A percentile compares a stretch with the other conserved stretches of the same genome.
phyloP scores from a whole-genome alignment of 2,888 invertebrate species.

The Trissolcus brochymenae region DNA sequence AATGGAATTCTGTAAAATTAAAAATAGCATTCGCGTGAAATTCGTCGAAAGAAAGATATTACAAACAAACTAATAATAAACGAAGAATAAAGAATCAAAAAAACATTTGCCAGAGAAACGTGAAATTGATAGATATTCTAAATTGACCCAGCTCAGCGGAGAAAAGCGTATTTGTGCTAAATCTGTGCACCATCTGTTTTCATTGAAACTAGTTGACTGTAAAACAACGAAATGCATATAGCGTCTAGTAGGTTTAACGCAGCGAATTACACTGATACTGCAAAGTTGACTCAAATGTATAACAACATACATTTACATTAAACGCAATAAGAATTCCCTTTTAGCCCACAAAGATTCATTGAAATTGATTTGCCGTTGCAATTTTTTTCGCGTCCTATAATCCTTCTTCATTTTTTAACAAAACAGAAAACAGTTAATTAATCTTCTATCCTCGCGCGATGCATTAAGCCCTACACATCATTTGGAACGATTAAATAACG shows the following conservation, averaged over 20 bases:
- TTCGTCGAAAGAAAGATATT: background rate
- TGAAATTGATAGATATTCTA: conserved; percentile 47
- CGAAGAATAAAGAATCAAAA: conserved; percentile 16
- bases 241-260: conserved; percentile 49
- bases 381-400: conserved; percentile 21
- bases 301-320: conserved; percentile 39
- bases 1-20: no score
- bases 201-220: conserved; percentile 54
- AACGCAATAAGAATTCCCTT: conserved; percentile 41
- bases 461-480: no score
- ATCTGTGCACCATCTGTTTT: conserved; percentile 54
- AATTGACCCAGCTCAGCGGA: conserved; percentile 35
- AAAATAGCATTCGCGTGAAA: background rate
- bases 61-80: conserved; percentile 22
- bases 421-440: conserved; percentile 13
- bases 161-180: conserved; percentile 45
- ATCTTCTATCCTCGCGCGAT: background rate
- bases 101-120: conserved; percentile 9
- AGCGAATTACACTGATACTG: conserved; percentile 40
- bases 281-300: conserved; percentile 51
- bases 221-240: conserved; percentile 51
- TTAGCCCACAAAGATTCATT: conserved; percentile 31
- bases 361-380: conserved; percentile 44
- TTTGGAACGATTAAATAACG: no score
- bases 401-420: conserved; percentile 38